Evolutionary conservation across 1,140 invertebrate species (phyloP).

Genomic region (Riptortus pedestris): DNA sequence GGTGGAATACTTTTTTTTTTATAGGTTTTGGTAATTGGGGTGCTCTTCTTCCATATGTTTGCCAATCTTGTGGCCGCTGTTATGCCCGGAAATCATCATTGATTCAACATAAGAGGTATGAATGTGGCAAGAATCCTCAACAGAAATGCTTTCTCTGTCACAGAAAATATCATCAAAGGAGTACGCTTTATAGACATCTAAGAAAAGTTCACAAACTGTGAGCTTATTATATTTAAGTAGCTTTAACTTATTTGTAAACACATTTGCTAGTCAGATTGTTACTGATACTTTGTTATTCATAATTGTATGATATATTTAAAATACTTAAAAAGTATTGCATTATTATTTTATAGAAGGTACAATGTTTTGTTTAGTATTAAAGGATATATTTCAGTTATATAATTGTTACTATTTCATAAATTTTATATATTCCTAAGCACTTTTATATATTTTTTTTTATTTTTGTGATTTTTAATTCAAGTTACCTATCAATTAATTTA

Average conservation of each 20-base stretch:
- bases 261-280: background rate
- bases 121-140: conserved; percentile 45
- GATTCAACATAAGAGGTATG: conserved; percentile 44
- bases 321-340: background rate
- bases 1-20: no score
- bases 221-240: background rate
- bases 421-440: background rate
- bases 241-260: background rate
- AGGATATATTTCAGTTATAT: background rate
- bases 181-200: conserved; percentile 20
- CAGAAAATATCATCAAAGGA: conserved; percentile 29
- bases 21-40: conserved; percentile 2
- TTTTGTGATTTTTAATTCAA: no score
- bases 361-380: background rate
- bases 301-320: background rate
- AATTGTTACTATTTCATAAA: background rate
- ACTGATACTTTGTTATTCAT: background rate
- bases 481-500: no score
- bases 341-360: background rate
- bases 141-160: conserved; percentile 27
- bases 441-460: background rate
- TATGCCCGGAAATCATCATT: conserved; percentile 27
- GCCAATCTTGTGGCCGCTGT: conserved; percentile 16
- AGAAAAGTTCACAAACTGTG: conserved; percentile 11
- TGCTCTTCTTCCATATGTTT: conserved; percentile 13